A percentile compares a stretch with the other conserved stretches of the same genome.
Evolutionary conservation across 2,113 vertebrate species (phyloP).

Genomic region (Pomatorhinus ruficollis): DNA sequence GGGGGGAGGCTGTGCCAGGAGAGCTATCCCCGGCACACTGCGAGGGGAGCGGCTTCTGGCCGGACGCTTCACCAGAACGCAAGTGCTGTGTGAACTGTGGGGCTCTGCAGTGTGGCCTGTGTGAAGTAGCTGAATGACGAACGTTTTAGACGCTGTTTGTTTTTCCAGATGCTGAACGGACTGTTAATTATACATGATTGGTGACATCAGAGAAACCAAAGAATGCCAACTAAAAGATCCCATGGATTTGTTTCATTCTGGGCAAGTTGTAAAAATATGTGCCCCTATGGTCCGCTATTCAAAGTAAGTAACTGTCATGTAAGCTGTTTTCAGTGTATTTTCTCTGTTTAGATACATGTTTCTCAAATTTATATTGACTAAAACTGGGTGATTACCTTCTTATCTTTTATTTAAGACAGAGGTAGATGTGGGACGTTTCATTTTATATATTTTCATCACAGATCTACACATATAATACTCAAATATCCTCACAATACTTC

Average conservation of each 20-base stretch:
- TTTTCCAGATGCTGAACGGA: conserved; percentile 21
- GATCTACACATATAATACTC: not conserved
- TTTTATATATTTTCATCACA: not conserved
- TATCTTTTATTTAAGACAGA: not conserved
- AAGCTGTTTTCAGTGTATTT: not conserved
- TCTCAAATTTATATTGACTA: not conserved
- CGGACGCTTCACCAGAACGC: too few relatives aligned
- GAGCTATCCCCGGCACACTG: rapidly evolving
- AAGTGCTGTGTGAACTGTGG: rapidly evolving
- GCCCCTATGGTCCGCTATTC: conserved; percentile 98
- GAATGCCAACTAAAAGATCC: conserved; percentile 64
- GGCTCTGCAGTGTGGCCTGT: rapidly evolving
- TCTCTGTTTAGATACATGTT: not conserved
- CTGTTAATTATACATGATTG: conserved; percentile 26
- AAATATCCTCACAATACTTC: not conserved
- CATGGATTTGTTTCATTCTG: conserved; percentile 88
- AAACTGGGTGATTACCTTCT: not conserved
- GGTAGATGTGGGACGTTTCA: not conserved
- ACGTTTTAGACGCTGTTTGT: not conserved
- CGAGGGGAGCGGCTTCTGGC: not conserved
- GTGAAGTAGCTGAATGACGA: not conserved
- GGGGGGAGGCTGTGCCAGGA: too few relatives aligned
- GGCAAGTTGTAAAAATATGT: conserved; percentile 86
- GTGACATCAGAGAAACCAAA: conserved; percentile 2
- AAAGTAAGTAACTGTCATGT: conserved; percentile 82